phyloP scores from a whole-genome alignment of 2,888 invertebrate genomes.

The Choristoneura rosaceana region DNA sequence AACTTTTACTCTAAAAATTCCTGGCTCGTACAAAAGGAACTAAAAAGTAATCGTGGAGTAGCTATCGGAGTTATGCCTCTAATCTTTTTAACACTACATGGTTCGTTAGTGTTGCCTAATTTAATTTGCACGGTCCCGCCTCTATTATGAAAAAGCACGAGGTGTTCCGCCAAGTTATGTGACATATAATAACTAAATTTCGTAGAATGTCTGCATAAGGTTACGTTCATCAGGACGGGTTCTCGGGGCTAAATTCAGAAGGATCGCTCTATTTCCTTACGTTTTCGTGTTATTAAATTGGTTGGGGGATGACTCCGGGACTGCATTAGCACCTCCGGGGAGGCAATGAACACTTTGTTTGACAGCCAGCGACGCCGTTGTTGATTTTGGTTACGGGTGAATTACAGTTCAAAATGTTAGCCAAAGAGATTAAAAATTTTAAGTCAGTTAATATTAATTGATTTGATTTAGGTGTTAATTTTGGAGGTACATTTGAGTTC shows the following conservation, averaged over 20 bases:
- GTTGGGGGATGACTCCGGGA: conserved; percentile 23
- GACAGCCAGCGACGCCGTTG: conserved; percentile 8
- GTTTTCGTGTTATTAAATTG: conserved; percentile 40
- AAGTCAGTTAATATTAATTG: not conserved
- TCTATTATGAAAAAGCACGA: conserved; percentile 15
- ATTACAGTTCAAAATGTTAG: conserved; percentile 11
- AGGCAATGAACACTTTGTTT: conserved; percentile 37
- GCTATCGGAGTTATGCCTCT: conserved; percentile 4
- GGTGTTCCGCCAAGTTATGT: conserved; percentile 16
- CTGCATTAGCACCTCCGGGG: conserved; percentile 35
- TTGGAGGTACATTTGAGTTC: no score
- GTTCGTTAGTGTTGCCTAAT: conserved; percentile 17
- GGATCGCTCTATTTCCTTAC: conserved; percentile 36
- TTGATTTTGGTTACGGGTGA: conserved; percentile 30
- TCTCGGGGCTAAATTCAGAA: conserved; percentile 31
- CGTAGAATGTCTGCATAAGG: conserved; percentile 20
- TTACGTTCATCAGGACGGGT: conserved; percentile 26
- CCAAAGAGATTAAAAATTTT: not conserved
- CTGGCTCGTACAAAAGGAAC: conserved; percentile 24
- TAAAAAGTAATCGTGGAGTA: conserved; percentile 13
- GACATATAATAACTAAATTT: conserved; percentile 8
- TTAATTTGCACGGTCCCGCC: conserved; percentile 1
- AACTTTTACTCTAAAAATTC: conserved; percentile 41
- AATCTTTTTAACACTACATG: conserved; percentile 13
- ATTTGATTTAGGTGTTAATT: no score